Conservation (phyloP, 2,113 vertebrate species). For the Ramphastos sulfuratus region DNA sequence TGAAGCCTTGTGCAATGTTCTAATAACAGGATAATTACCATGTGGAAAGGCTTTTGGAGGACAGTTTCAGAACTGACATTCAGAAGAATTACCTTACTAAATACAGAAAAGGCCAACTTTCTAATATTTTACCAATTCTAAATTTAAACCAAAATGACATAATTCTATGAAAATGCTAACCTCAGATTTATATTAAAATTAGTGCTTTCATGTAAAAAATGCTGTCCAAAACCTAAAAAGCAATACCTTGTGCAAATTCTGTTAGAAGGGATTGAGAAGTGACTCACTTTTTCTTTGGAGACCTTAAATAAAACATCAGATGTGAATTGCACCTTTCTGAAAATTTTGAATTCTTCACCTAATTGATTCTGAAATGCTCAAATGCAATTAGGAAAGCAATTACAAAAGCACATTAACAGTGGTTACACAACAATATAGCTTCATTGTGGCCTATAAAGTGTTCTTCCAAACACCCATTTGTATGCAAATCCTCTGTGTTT, state of each 20-base stretch:
- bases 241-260: not conserved
- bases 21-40: not conserved
- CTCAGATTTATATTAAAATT: not conserved
- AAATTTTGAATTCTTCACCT: not conserved
- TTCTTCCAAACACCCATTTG: not conserved
- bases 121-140: not conserved
- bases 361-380: not conserved
- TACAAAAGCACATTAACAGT: not conserved
- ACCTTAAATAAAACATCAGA: not conserved
- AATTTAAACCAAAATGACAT: not conserved
- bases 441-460: not conserved
- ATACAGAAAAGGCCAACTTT: not conserved
- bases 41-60: not conserved
- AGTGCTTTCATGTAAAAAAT: not conserved
- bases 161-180: not conserved
- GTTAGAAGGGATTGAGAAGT: not conserved
- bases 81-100: not conserved
- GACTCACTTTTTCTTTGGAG: not conserved
- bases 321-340: not conserved
- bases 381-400: not conserved
- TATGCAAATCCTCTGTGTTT: constrained; percentile 4
- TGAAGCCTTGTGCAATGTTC: not conserved
- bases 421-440: not conserved
- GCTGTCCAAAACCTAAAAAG: not conserved
- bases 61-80: not conserved